Percentiles rank a stretch among this genome's conserved stretches.
Conservation (phyloP, 64 coral and sea anemone genomes). For the Catalaphyllia jardinei region DNA sequence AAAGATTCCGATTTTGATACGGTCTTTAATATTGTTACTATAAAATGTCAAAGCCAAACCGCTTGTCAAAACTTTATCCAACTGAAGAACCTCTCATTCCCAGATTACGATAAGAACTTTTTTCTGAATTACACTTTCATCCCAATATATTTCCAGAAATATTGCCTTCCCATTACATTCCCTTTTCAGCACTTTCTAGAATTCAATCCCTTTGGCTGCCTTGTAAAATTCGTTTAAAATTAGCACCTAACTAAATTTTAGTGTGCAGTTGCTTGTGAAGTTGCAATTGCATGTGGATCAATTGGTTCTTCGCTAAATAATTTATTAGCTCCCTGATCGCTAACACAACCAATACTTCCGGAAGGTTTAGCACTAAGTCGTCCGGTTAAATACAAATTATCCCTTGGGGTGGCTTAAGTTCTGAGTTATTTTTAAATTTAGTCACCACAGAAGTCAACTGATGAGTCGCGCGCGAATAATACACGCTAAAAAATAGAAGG, state of each 20-base stretch:
- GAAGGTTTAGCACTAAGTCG: not conserved
- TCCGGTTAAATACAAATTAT: not conserved
- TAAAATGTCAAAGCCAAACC: too few species aligned
- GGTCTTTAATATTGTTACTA: too few species aligned
- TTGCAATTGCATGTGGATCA: not conserved
- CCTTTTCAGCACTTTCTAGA: not conserved
- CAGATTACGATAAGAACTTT: too few species aligned
- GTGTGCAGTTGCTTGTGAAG: not conserved
- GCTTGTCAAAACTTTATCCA: too few species aligned
- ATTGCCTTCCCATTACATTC: too few species aligned
- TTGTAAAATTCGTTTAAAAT: not conserved
- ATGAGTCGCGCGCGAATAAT: not conserved
- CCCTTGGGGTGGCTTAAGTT: not conserved
- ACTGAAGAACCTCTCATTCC: too few species aligned
- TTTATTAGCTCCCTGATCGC: conserved; percentile 11
- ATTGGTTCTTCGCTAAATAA: conserved; percentile 35
- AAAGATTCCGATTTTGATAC: too few species aligned
- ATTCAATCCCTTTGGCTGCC: not conserved
- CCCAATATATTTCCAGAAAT: too few species aligned
- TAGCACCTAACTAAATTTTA: not conserved
- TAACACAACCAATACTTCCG: conserved; percentile 4
- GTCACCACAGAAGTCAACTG: not conserved
- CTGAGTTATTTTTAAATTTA: not conserved
- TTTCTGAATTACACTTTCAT: too few species aligned
- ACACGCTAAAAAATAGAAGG: not conserved